Base-by-base conservation (phyloP, 2,888 invertebrate species). In the Proisotoma minuta region DNA sequence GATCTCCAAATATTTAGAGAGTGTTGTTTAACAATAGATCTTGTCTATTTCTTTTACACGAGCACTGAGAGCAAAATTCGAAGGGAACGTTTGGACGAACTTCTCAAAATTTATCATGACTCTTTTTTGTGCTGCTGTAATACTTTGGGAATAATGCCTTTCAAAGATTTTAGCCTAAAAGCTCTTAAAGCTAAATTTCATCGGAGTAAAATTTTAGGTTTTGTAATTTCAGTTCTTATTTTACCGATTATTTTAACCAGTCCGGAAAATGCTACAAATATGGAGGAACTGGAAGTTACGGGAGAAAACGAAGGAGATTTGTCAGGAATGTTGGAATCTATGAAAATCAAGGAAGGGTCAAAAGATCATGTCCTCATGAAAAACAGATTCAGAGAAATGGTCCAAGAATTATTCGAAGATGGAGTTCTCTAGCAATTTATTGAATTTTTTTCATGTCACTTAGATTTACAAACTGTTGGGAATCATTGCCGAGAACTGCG, bases 1-100 rank as follows among this genome's bases (percentile, higher is more conserved):
- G 72, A 72, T 57, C 65, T 70, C 18, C 72, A 70, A 56, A 39
- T 66, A 0, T 47, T 24, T 15, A 48, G 58, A 3, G 68, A 66
- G 18, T 43, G 58, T 3, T 68, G 68, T 39, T 65, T 64, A 3
- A 51, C 66, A 24, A 24, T 57, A 18, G 72, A 72, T 47, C 12
- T 72, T 8, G 50, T 47, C n/a, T 66, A 68, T 47, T 63, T 66
- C 27, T 22, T 72, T 2, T 69, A 64, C 58, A 61, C 64, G 1
- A 65, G 66, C 28, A 67, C 70, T 4, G 60, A 62, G 18, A 26
- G 57, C 20, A 56, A 57, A 3, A 49, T 68, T 20, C 27, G 66
- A 20, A 18, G 27, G 1, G 51, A 63, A 29, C 51, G 63, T 29
- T 29, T 62, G 5, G 56, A 61, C 1, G 59, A 58, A 28, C 57